Conservation (phyloP, 2,113 vertebrate species). For the Campylomormyrus tamandua region DNA sequence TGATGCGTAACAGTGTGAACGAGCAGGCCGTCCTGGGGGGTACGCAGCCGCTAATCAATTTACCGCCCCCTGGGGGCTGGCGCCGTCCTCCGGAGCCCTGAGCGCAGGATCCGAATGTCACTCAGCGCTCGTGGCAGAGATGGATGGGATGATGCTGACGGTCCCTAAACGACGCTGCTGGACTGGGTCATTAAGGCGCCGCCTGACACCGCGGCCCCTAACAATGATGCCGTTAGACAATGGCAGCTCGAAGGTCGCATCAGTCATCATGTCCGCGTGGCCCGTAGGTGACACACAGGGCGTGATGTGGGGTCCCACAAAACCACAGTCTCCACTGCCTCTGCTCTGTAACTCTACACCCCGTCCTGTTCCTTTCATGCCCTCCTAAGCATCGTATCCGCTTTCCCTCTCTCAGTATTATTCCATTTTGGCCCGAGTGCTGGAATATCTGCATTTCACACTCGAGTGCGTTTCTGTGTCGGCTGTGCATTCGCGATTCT, state of each 20-base stretch:
- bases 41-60: neutral
- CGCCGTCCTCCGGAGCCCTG: too few relatives aligned
- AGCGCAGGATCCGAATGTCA: neutral
- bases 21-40: neutral
- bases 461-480: neutral
- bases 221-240: neutral
- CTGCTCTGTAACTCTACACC: neutral
- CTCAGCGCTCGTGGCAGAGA: neutral
- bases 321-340: neutral
- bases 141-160: neutral
- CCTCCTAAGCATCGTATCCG: neutral
- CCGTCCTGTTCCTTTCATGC: neutral
- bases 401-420: neutral
- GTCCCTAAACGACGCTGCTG: neutral
- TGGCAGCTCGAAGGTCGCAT: neutral
- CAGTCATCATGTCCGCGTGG: neutral
- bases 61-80: neutral
- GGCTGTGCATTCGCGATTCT: neutral
- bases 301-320: neutral
- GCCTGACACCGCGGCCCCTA: neutral
- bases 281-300: neutral
- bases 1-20: neutral
- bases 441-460: neutral
- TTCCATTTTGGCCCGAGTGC: neutral
- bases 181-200: neutral